phyloP scores from a whole-genome alignment of 23 tunicate species.

The Styela plicata region DNA sequence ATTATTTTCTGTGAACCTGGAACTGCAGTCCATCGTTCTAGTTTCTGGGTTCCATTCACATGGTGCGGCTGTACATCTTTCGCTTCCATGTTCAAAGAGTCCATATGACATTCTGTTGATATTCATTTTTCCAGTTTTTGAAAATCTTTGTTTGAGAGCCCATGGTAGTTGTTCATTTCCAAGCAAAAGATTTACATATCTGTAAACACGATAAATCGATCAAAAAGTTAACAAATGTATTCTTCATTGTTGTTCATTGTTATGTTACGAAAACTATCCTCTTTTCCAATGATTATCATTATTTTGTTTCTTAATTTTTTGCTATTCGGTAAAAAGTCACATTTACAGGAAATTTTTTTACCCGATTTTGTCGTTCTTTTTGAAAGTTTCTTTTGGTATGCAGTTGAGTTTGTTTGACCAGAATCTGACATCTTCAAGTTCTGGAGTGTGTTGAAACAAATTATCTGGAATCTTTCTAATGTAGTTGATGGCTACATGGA shows the following conservation, averaged over 20 bases:
- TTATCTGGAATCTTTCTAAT: conserved; percentile 51
- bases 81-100: conserved; percentile 34
- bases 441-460: conserved; percentile 31
- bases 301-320: too few species aligned
- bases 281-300: too few species aligned
- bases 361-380: conserved; percentile 42
- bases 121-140: conserved; percentile 21
- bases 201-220: too few species aligned
- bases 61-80: conserved; percentile 29
- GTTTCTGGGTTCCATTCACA: conserved; percentile 75
- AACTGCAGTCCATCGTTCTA: conserved; percentile 68
- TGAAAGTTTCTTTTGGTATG: conserved; percentile 45
- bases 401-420: conserved; percentile 75
- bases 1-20: conserved; percentile 71
- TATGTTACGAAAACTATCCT: too few species aligned
- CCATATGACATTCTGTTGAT: conserved; percentile 16
- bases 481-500: conserved; percentile 70
- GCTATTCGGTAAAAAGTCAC: too few species aligned
- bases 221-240: too few species aligned
- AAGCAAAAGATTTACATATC: conserved; percentile 59
- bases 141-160: conserved; percentile 61
- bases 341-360: conserved; percentile 12
- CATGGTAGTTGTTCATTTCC: conserved; percentile 50
- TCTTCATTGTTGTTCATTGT: too few species aligned
- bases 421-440: conserved; percentile 35